Evolutionary conservation across 2,797 vertebrate genomes (phyloP).

Genomic region (Syngnathus rostellatus): DNA sequence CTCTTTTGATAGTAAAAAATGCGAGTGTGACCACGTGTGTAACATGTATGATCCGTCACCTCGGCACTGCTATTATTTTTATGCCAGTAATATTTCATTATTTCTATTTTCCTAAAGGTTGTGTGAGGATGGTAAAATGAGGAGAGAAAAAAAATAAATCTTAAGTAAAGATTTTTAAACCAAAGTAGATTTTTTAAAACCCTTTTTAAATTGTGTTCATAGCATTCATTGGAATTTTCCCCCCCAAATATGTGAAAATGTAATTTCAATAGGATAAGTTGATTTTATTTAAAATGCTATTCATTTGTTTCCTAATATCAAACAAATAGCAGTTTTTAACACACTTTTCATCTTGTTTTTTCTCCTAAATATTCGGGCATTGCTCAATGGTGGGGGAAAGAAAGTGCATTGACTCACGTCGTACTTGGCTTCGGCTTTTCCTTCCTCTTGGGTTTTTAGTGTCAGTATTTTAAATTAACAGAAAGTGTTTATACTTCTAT

Average conservation of each 20-base stretch:
- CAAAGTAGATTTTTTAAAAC: slow-evolving; percentile 46
- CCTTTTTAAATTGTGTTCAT: slow-evolving; percentile 22
- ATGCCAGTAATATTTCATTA: slow-evolving; percentile 1
- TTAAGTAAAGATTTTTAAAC: slow-evolving; percentile 40
- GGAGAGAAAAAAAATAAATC: slow-evolving; percentile 43
- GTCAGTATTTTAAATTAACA: slow-evolving; percentile 85
- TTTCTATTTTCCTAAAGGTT: slow-evolving; percentile 17
- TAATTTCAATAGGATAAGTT: background rate
- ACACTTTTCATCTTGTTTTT: background rate
- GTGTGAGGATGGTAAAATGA: slow-evolving; percentile 18
- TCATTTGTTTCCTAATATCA: slow-evolving; percentile 36
- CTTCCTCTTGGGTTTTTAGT: slow-evolving; percentile 46
- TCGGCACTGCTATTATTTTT: slow-evolving; percentile 8
- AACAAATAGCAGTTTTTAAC: slow-evolving; percentile 17
- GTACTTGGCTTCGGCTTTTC: slow-evolving; percentile 35
- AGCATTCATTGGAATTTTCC: slow-evolving; percentile 8
- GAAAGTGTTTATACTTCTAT: slow-evolving; percentile 67
- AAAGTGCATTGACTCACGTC: slow-evolving; percentile 2
- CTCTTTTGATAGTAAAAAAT: slow-evolving; percentile 67
- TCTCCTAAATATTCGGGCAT: background rate
- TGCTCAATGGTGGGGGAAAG: background rate
- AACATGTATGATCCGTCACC: slow-evolving; percentile 16
- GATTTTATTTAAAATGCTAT: slow-evolving; percentile 38
- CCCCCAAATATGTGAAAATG: background rate
- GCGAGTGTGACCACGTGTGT: slow-evolving; percentile 31